Evolutionary conservation across 30 jellyfish, hydroid and myxozoan genomes (phyloP).

Genomic region (Aurelia aurita): DNA sequence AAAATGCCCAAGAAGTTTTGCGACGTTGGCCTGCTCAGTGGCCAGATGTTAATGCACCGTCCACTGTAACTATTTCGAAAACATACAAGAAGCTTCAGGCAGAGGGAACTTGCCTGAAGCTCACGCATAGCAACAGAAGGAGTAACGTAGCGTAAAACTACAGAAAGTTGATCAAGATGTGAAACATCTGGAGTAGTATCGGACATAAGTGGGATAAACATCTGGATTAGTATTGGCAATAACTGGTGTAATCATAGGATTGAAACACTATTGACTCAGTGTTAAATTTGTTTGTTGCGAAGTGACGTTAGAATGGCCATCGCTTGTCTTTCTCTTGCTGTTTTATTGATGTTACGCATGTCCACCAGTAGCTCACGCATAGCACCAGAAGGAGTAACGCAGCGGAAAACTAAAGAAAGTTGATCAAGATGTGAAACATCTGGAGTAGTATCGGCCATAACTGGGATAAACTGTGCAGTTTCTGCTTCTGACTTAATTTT

Average conservation of each 20-base stretch:
- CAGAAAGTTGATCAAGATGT: no score
- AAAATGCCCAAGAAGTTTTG: no score
- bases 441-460: conserved; percentile 57
- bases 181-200: no score
- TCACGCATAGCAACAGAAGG: conserved; percentile 29
- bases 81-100: no score
- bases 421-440: conserved; percentile 69
- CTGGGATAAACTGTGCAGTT: conserved; percentile 34
- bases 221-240: conserved; percentile 49
- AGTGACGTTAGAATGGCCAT: conserved; percentile 55
- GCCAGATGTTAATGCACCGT: no score
- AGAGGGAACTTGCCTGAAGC: no score
- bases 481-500: conserved; percentile 45
- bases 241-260: conserved; percentile 51
- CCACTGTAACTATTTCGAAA: no score
- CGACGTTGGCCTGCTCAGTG: no score
- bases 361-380: conserved; percentile 49
- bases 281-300: conserved; percentile 61
- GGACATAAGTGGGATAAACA: no score
- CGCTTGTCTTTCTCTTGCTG: conserved; percentile 55
- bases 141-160: conserved; percentile 32
- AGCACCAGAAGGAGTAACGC: conserved; percentile 56
- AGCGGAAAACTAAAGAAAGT: conserved; percentile 53
- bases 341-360: conserved; percentile 46
- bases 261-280: conserved; percentile 64